Conservation (phyloP, 2,888 invertebrate species). For the Petrolisthes manimaculis region DNA sequence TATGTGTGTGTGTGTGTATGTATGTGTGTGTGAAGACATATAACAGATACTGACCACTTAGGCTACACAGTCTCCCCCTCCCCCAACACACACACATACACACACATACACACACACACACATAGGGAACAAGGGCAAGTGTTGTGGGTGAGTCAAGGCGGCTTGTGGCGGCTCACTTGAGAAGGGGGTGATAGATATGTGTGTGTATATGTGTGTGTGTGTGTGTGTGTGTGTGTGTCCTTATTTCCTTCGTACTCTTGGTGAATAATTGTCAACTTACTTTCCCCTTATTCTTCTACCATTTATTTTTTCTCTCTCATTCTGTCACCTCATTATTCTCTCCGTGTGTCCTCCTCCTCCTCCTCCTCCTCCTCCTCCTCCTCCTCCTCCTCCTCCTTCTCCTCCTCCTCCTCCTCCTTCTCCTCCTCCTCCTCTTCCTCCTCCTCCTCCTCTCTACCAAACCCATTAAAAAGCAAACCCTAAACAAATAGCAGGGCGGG, state of each 20-base stretch:
- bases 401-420: not conserved
- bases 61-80: not conserved
- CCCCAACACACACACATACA: constrained; percentile 8
- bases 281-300: no score
- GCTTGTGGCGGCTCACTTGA: no score
- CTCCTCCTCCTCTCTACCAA: not conserved
- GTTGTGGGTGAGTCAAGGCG: no score
- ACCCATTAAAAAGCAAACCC: not conserved
- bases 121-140: not conserved
- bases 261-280: no score
- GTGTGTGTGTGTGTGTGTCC: not conserved
- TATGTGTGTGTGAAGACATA: not conserved
- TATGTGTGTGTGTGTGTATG: no score
- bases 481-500: not conserved
- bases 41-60: no score
- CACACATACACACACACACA: not conserved
- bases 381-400: not conserved
- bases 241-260: no score
- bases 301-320: no score
- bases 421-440: not conserved
- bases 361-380: not conserved
- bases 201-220: no score
- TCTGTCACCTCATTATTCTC: no score
- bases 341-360: not conserved
- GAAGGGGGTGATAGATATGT: not conserved